Conservation (phyloP, 2,888 invertebrate species). For the Sarcophaga carnaria region DNA sequence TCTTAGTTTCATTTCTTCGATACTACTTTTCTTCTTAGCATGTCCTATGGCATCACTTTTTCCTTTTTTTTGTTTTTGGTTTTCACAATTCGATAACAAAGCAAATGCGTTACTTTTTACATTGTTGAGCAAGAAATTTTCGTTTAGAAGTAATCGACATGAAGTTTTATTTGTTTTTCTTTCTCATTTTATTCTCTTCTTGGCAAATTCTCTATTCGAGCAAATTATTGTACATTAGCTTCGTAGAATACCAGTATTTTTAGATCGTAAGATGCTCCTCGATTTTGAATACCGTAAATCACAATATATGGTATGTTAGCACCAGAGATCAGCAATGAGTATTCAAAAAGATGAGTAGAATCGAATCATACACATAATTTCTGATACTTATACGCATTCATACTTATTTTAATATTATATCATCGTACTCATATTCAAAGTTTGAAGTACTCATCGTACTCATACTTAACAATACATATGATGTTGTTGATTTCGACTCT, state of each 20-base stretch:
- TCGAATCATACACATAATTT: too few species aligned
- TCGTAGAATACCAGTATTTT: neutral
- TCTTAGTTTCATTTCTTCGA: neutral
- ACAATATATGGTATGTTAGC: neutral
- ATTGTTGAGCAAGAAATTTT: neutral
- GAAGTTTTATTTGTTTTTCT: too few species aligned
- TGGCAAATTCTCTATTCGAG: neutral
- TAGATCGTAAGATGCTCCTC: neutral
- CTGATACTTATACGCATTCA: too few species aligned
- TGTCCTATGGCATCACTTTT: slow-evolving; percentile 10
- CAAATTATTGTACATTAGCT: too few species aligned
- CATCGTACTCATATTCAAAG: too few species aligned
- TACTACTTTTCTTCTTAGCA: neutral
- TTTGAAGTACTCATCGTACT: too few species aligned
- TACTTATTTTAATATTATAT: too few species aligned
- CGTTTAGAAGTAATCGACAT: slow-evolving; percentile 15
- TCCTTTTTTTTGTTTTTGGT: neutral
- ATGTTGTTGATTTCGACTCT: too few species aligned
- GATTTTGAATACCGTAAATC: too few species aligned
- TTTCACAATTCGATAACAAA: slow-evolving; percentile 14
- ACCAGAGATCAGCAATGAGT: too few species aligned
- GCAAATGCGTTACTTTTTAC: neutral
- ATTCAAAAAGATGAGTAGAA: too few species aligned
- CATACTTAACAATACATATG: too few species aligned
- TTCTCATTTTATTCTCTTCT: slow-evolving; percentile 1